Evolutionary conservation across 53 echinoderm and acorn worm genomes (phyloP).

Genomic region (Paelopatides confundens): DNA sequence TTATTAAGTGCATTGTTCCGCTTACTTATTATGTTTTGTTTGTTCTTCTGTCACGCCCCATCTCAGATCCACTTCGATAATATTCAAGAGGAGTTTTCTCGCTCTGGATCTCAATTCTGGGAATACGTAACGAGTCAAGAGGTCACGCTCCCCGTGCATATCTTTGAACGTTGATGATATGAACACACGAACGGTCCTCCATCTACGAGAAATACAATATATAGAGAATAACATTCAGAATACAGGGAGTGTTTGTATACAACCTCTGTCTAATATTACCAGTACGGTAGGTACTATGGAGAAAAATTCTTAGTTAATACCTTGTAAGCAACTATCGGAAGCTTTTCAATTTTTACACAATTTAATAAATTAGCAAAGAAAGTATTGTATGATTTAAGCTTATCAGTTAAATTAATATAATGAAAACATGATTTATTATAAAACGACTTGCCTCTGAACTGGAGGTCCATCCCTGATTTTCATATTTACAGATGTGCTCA

Average conservation of each 20-base stretch:
- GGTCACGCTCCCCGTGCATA: conserved; percentile 98
- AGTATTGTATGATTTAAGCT: too few species aligned
- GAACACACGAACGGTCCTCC: conserved; percentile 92
- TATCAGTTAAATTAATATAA: too few species aligned
- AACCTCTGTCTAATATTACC: too few species aligned
- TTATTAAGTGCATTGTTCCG: background rate
- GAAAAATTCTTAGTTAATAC: too few species aligned
- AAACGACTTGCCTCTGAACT: background rate
- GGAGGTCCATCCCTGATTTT: conserved; percentile 2
- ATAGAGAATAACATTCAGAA: too few species aligned
- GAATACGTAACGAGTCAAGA: conserved; percentile 95
- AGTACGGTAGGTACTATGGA: too few species aligned
- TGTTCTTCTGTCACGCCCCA: conserved; percentile 99
- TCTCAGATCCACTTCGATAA: conserved; percentile 93
- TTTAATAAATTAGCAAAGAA: too few species aligned
- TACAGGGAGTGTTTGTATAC: too few species aligned
- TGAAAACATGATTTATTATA: too few species aligned
- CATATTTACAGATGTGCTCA: background rate
- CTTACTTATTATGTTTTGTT: conserved; percentile 86
- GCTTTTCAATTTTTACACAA: too few species aligned
- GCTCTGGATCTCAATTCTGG: conserved; percentile 92
- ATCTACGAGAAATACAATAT: conserved; percentile 47
- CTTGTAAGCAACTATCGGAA: too few species aligned
- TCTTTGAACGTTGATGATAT: conserved; percentile 99
- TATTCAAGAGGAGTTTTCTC: conserved; percentile 79